Base-by-base conservation (phyloP, 1,140 invertebrate species). In the Parasteatoda tepidariorum region DNA sequence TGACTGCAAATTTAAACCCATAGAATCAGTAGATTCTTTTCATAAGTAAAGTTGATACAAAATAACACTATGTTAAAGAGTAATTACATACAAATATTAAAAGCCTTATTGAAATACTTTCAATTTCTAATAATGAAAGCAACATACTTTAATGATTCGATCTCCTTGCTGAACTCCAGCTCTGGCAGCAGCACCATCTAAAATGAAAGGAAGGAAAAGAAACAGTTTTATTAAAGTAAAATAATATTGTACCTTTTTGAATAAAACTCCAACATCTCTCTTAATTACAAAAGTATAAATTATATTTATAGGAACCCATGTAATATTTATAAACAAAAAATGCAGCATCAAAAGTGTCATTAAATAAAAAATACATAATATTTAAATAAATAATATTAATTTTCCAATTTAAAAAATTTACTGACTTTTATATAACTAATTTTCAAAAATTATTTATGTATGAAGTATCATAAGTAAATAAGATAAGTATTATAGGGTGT, bases 81-180 rank as follows among this genome's bases (percentile, higher is more conserved):
- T n/a, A n/a, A n/a, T n/a, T n/a, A n/a, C n/a, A n/a, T n/a, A n/a
- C n/a, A n/a, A n/a, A n/a, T n/a, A n/a, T n/a, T n/a, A n/a, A n/a
- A n/a, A n/a, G n/a, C n/a, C n/a, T n/a, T n/a, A n/a, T n/a, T n/a
- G n/a, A n/a, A n/a, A n/a, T n/a, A n/a, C n/a, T n/a, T n/a, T n/a
- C n/a, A n/a, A n/a, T n/a, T n/a, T n/a, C n/a, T n/a, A 38, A 81
- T 48, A 31, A 31, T 68, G 18, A 68, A 64, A 31, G 38, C 4
- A 4, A 87, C 89, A 90, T 88, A 96, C 95, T 92, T 97, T 96
- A 82, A 98, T 93, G 87, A 99, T 98, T 90, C 95, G 94, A 91
- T 99, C 97, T 31, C 95, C 96, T 85, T 95, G 92, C 84, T 96
- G 94, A 84, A 99, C 93, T 61, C 97, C 97, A 85, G 97, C 96